Evolutionary conservation across 2,797 vertebrate genomes (phyloP).

Genomic region (Propithecus perrieri): DNA sequence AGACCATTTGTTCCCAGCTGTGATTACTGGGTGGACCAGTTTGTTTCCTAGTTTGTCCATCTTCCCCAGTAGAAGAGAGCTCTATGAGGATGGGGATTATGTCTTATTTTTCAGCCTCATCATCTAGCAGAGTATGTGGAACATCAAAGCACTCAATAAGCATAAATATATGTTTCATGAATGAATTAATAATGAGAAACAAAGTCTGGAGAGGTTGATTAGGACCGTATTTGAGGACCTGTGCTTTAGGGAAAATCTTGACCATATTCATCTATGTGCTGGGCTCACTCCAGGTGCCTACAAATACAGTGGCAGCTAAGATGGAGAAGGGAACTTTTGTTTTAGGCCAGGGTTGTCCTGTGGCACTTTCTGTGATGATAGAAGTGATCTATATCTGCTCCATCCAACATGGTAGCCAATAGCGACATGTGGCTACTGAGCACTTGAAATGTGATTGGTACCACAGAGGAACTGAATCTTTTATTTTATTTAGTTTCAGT

Average conservation of each 20-base stretch:
- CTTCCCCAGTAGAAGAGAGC: neutral
- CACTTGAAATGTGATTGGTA: neutral
- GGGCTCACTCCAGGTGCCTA: neutral
- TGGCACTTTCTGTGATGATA: neutral
- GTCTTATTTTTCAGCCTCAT: neutral
- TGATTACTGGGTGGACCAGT: neutral
- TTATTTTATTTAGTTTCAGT: neutral
- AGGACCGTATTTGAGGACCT: neutral
- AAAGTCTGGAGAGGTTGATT: neutral
- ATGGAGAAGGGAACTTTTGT: neutral
- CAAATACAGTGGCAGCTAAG: neutral
- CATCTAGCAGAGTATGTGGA: neutral
- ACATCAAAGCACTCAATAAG: neutral
- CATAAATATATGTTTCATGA: neutral
- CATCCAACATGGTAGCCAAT: neutral
- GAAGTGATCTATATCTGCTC: neutral
- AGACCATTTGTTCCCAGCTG: fast-evolving
- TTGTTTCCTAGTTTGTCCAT: neutral
- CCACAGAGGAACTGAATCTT: neutral
- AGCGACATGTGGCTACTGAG: neutral
- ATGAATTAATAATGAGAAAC: neutral
- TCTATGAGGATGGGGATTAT: neutral
- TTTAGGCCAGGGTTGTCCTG: fast-evolving
- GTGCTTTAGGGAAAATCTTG: neutral
- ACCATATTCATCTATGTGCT: neutral